A percentile compares a stretch with the other conserved stretches of the same genome.
Evolutionary conservation across 2,113 vertebrate genomes (phyloP).

Genomic region (crab-eating macaque (Macaca fascicularis)): T2T-MFA8v1.1 NC_088391.1:16588501-16589000

Average conservation of each 20-base stretch:
- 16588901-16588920: not conserved
- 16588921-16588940: not conserved
- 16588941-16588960: not conserved
- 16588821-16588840: not conserved
- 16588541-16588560: not conserved
- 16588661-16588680: conserved; percentile 99
- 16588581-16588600: conserved; percentile 95
- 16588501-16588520: conserved; percentile 20
- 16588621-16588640: conserved; percentile 94
- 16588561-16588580: conserved; percentile 97
- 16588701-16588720: not conserved
- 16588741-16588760: not conserved
- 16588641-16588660: conserved; percentile 98
- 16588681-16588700: conserved; percentile 88
- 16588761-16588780: not conserved
- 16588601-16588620: conserved; percentile 95
- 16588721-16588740: not conserved
- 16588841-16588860: not conserved
- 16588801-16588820: not conserved
- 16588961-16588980: not conserved
- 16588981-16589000: not conserved
- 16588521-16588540: conserved; percentile 1
- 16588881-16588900: conserved; percentile 1
- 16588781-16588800: not conserved
- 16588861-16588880: not conserved